These are phyloP conservation scores for Listronotus bonariensis DNA, from an alignment of 1,140 invertebrate genomes.

Conservation along the genomic window DNA sequence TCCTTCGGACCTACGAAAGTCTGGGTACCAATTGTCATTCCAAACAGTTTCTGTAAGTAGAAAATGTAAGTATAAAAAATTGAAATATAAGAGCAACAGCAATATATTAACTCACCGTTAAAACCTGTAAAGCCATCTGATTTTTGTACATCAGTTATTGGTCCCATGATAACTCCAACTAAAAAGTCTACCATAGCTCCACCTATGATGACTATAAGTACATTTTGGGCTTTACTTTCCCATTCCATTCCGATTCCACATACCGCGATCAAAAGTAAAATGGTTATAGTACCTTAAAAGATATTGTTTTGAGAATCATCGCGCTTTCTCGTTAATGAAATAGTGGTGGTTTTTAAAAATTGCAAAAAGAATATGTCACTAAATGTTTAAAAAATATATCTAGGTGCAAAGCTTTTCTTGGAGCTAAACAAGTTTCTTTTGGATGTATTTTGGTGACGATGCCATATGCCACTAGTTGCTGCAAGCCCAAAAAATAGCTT, in stretches of 20 bases:
- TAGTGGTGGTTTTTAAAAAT: too few species aligned
- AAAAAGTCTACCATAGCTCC: constrained; percentile 92
- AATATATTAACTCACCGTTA: constrained; percentile 62
- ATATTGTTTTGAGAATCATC: too few species aligned
- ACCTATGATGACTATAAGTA: constrained; percentile 86
- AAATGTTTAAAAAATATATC: too few species aligned
- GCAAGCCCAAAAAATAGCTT: too few species aligned
- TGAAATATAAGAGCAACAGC: too few species aligned
- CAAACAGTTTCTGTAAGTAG: constrained; percentile 68
- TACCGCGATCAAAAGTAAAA: constrained; percentile 78
- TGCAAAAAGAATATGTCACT: too few species aligned
- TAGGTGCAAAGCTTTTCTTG: too few species aligned
- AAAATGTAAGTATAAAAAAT: neutral
- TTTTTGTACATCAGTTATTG: constrained; percentile 60
- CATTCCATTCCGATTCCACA: constrained; percentile 91
- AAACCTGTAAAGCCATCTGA: constrained; percentile 87
- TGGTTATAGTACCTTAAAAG: constrained; percentile 68
- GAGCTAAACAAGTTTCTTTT: too few species aligned
- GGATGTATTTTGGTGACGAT: too few species aligned
- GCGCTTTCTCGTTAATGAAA: too few species aligned
- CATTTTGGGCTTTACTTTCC: constrained; percentile 85
- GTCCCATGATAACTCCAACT: constrained; percentile 85
- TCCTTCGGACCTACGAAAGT: constrained; percentile 76
- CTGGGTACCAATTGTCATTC: constrained; percentile 72
- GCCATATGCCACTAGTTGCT: too few species aligned